These are phyloP conservation scores for Muntiacus reevesi DNA, from an alignment of 2,113 vertebrate species.

Conservation along the genomic window DNA sequence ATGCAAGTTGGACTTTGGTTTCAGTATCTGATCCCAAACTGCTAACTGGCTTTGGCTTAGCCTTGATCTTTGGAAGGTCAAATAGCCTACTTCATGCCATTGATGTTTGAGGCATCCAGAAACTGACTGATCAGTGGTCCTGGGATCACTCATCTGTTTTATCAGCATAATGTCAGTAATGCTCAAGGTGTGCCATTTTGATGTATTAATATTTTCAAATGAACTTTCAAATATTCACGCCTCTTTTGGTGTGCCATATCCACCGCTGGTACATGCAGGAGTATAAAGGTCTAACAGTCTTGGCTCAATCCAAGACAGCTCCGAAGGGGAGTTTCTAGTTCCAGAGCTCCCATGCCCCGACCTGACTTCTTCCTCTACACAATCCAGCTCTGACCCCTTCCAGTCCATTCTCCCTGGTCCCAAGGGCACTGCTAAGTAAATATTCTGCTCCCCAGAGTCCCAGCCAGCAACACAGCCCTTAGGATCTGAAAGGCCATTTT, in stretches of 20 bases:
- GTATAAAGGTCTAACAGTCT: not conserved
- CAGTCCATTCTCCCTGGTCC: not conserved
- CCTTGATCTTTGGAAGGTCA: not conserved
- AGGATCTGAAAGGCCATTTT: not conserved
- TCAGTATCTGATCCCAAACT: not conserved
- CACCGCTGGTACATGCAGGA: not conserved
- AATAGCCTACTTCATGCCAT: not conserved
- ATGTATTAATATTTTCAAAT: not conserved
- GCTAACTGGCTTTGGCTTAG: not conserved
- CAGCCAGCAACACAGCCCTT: not conserved
- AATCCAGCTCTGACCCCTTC: not conserved
- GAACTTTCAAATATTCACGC: not conserved
- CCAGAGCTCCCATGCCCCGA: not conserved
- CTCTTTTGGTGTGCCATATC: not conserved
- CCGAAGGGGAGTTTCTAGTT: not conserved
- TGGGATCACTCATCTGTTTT: not conserved
- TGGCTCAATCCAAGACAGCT: not conserved
- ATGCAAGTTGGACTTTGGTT: not conserved
- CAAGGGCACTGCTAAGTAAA: not conserved
- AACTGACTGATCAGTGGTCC: not conserved
- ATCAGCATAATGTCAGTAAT: not conserved
- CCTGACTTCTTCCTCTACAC: not conserved
- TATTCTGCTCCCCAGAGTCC: no score
- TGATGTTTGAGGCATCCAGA: not conserved
- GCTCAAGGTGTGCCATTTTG: not conserved